These are phyloP conservation scores for Mustela erminea DNA, from an alignment of 2,797 vertebrate species.

Conservation along the genomic window DNA sequence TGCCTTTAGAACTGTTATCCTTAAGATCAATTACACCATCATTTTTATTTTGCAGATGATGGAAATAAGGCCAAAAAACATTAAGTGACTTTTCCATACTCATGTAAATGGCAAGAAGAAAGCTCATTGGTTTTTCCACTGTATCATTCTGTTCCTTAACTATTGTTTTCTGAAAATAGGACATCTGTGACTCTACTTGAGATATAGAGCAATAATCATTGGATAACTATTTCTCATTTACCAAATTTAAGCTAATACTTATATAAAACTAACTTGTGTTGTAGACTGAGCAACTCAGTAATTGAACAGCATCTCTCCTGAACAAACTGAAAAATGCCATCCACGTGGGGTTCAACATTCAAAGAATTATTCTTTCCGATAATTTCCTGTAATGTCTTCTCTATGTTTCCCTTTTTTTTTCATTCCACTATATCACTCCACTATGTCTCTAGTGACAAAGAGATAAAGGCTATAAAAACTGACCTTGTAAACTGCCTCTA, in stretches of 20 bases:
- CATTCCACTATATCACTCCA: not conserved
- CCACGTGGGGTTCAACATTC: not conserved
- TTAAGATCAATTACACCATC: not conserved
- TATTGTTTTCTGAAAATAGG: not conserved
- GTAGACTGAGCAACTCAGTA: not conserved
- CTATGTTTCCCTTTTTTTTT: not conserved
- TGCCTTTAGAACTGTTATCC: not conserved
- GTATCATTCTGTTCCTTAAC: not conserved
- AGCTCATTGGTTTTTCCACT: not conserved
- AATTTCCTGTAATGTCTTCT: not conserved
- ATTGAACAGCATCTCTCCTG: not conserved
- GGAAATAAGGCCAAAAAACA: not conserved
- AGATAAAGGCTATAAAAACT: not conserved
- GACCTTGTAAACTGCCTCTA: not conserved
- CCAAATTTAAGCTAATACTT: not conserved
- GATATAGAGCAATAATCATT: not conserved
- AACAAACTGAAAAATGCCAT: not conserved
- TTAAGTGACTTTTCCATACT: not conserved
- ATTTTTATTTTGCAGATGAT: constrained; percentile 32
- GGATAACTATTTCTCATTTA: not conserved
- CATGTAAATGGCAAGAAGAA: not conserved
- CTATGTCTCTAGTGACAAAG: not conserved
- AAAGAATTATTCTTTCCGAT: not conserved
- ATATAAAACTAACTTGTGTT: not conserved
- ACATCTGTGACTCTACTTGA: not conserved